A percentile compares a stretch with the other conserved stretches of the same genome.
Evolutionary conservation across 2,888 invertebrate genomes (phyloP).

Genomic region (Andrena bicolor): DNA sequence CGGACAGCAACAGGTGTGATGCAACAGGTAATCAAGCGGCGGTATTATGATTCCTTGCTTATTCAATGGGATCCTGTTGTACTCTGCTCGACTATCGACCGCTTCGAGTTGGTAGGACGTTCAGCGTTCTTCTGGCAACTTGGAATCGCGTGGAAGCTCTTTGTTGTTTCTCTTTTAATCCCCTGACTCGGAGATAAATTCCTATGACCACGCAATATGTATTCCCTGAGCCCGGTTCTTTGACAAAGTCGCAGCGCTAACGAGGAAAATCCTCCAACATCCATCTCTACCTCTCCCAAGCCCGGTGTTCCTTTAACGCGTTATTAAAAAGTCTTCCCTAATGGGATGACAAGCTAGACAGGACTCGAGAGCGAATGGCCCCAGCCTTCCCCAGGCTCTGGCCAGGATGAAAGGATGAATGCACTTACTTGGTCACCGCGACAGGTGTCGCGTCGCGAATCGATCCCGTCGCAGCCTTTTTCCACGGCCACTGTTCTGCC

Average conservation of each 20-base stretch:
- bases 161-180: too few relatives aligned
- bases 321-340: background rate
- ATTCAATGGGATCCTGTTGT: slow-evolving; percentile 17
- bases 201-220: too few relatives aligned
- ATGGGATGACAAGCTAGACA: slow-evolving; percentile 35
- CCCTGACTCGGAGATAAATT: too few relatives aligned
- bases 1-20: slow-evolving; percentile 74
- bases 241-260: too few relatives aligned
- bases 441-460: slow-evolving; percentile 71
- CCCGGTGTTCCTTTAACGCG: background rate
- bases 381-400: slow-evolving; percentile 21
- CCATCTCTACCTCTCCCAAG: too few relatives aligned
- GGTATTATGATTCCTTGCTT: slow-evolving; percentile 49
- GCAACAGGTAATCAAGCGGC: slow-evolving; percentile 74
- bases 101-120: background rate
- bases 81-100: background rate
- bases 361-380: slow-evolving; percentile 24
- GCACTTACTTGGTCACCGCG: slow-evolving; percentile 60
- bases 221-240: too few relatives aligned
- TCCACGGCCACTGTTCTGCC: slow-evolving; percentile 42
- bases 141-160: background rate
- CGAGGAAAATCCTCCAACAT: too few relatives aligned
- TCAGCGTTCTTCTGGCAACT: background rate
- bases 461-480: slow-evolving; percentile 60
- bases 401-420: slow-evolving; percentile 42